Percentiles rank a stretch among this genome's conserved stretches.
phyloP scores from a whole-genome alignment of 1,140 invertebrate species.

The Caenorhabditis brenneri region DNA sequence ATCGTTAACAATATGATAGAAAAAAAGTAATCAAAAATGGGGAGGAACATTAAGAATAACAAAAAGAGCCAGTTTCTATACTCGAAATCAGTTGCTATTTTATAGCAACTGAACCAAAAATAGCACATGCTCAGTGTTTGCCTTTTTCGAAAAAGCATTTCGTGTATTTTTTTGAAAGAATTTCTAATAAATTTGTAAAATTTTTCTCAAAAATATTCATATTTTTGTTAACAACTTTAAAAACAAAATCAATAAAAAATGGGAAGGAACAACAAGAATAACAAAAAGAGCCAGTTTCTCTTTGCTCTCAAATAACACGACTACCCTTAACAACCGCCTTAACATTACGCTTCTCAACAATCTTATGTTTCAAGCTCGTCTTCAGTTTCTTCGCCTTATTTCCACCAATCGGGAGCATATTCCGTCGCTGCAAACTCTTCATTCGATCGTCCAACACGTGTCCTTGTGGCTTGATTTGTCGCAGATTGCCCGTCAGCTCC shows the following conservation, averaged over 20 bases:
- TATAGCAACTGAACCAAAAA: too few species aligned
- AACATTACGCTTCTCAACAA: background rate
- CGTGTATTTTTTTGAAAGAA: too few species aligned
- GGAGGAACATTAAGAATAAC: too few species aligned
- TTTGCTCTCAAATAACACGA: conserved; percentile 32
- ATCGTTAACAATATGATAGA: too few species aligned
- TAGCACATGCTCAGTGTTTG: too few species aligned
- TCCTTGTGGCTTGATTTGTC: conserved; percentile 50
- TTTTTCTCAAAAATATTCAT: too few species aligned
- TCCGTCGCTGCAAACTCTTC: conserved; percentile 52
- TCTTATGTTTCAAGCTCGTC: background rate
- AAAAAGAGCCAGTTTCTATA: too few species aligned
- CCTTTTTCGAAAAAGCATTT: too few species aligned
- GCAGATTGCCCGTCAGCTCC: conserved; percentile 48
- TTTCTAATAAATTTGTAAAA: too few species aligned
- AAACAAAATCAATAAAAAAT: background rate
- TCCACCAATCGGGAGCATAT: conserved; percentile 53
- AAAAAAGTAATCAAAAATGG: too few species aligned
- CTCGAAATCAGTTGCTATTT: too few species aligned
- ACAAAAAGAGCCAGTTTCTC: background rate
- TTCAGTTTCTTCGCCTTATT: background rate
- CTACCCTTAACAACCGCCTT: background rate
- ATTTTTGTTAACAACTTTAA: too few species aligned
- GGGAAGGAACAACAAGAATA: background rate
- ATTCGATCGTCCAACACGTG: conserved; percentile 52